Evolutionary conservation across 2,888 invertebrate species (phyloP), one percentile per base, ranked within the genome.

Genomic region (Elmis aenea): DNA sequence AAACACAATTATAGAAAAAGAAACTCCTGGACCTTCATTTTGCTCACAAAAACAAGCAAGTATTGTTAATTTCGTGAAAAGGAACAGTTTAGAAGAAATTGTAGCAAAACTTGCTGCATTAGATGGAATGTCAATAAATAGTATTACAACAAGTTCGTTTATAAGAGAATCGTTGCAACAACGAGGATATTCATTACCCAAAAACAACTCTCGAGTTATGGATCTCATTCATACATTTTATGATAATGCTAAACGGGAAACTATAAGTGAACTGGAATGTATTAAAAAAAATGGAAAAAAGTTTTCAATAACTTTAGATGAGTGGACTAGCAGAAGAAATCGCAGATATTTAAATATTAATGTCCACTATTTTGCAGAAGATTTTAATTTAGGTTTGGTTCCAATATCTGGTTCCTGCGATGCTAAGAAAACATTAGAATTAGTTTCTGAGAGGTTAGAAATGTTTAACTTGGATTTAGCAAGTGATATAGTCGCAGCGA

Each of bases 101-200:
- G 13, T 38, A 33, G 25, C 33, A 27, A 38, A 33, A 38, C 38
- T 39, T 39, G 39, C 29, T 23, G 29, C 39, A 34, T 23, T 34
- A 34, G 39, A 39, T 39, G 29, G 34, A 39, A 24, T 39, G 13
- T 39, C 28, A 14, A 28, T 34, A 29, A 34, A 28, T 28, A 28
- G 23, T 34, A 34, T 40, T 35, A 31, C 35, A 25, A 40, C 13
- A 13, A 31, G 31, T 9, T 22, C 22, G 10, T 37, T 41, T 28
- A 41, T 41, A 41, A 36, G 23, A 37, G 40, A 38, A 23, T 38
- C 38, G 9, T 13, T 34, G 20, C 26, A 35, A 39, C 34, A 39
- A 35, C 39, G 20, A 28, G 35, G 35, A 37, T 42, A 42, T 37
- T 38, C 42, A 42, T 38, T 37, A 28, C 37, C 42, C 26, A 37